Base-by-base conservation (phyloP, 2,888 invertebrate species). In the Dynastes grantii region DNA sequence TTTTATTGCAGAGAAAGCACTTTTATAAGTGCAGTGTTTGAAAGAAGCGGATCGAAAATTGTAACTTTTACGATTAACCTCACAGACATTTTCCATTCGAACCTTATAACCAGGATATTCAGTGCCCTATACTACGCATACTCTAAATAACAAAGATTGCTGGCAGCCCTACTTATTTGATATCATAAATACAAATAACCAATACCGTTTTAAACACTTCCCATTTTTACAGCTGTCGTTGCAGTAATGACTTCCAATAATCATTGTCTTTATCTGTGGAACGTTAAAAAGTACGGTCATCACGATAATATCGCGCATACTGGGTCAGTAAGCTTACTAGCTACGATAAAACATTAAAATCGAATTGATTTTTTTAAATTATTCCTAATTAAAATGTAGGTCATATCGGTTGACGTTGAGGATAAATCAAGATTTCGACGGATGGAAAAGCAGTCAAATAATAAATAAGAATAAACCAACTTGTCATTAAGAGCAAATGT, bases 371-470 rank as follows among this genome's bases (percentile, higher is more conserved):
- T 65, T 22, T 65, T 65, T 65, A 32, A 11, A 65, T 13, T n/a
- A 16, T 40, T 40, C 65, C 40, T 65, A 65, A 65, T 65, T 65
- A 65, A 65, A 65, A 65, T 65, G 65, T 65, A 40, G 65, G 65
- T 65, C 40, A 40, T 32, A 65, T 40, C 9, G 9, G 29, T 32
- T 63, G 63, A 63, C 13, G n/a, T 53, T 1, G n/a, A 53, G 53
- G n/a, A 53, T 53, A 16, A 53, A 53, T 53, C 16, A 53, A 53
- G 16, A n/a, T 53, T 45, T 11, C 58, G 32, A 63, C 13, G 9
- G 32, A 63, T 32, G 32, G 27, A 63, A 63, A 63, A 27, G 32
- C 27, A 32, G 32, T n/a, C 53, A 53, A n/a, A 0, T 53, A 53
- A 53, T 53, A 53, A 53, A 53, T 16, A 53, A 53, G 13, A 53